Evolutionary conservation across 2,113 vertebrate species (phyloP), one percentile per base, ranked within the genome.

Genomic region (Desmodus rotundus): DNA sequence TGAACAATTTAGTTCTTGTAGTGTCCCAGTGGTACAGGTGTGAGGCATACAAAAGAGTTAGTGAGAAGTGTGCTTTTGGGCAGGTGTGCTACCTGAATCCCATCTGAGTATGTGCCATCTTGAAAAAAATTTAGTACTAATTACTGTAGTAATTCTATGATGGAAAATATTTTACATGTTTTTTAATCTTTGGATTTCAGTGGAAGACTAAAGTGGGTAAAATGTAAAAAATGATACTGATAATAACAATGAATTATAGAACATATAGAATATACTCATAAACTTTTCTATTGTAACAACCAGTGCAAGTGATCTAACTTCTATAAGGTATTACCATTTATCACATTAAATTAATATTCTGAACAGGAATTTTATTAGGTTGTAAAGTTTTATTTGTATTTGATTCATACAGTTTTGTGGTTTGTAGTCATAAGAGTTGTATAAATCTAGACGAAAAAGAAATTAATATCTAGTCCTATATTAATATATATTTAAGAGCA

Each of bases 321-420:
- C 17, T 73, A 1, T 16, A 82, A 65, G 19, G 20, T 87, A 61
- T 74, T 67, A 41, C 24, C 7, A 89, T 31, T 90, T 54, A 72
- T 36, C 26, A 50, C 28, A 43, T 78, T 67, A 17, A 89, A 58
- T 54, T 88, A 93, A 83, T 92, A 93, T 73, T 78, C 41, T 81
- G 50, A 78, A 92, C 43, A 82, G 90, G 38, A 94, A 84, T 72
- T 22, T 41, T 82, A 41, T 45, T 67, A 31, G 68, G 1, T 54
- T 78, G 88, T 82, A 22, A 82, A 58, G 10, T 50, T 90, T 61
- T 80, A 85, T 93, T 87, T 97, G 15, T n/a, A 63, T 67, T 89
- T 87, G 84, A 72, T 24, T 85, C 91, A 11, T 73, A 38, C 58
- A 56, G 11, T 85, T 83, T 43, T 87, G 45, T 56, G 10, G 12